Evolutionary conservation across 2,888 invertebrate genomes (phyloP).

Genomic region (Caenorhabditis sp.): DNA sequence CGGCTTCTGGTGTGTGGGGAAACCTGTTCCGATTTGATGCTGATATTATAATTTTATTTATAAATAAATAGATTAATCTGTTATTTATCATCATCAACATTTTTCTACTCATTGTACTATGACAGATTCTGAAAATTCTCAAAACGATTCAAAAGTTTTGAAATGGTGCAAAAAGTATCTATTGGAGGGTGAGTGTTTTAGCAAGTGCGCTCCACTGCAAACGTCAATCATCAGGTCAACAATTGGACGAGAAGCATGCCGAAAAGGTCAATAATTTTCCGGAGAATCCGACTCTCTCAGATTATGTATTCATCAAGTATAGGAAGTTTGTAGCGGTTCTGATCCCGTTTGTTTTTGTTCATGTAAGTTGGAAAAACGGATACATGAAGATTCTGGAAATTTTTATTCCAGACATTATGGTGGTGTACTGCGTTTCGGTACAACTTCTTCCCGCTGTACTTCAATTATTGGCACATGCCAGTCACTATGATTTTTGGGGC

Average conservation of each 20-base stretch:
- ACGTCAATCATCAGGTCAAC: constrained; percentile 57
- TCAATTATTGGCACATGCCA: constrained; percentile 79
- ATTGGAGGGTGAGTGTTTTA: constrained; percentile 26
- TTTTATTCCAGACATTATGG: constrained; percentile 63
- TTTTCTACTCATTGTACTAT: background rate
- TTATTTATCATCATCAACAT: background rate
- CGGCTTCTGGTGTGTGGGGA: too few relatives aligned
- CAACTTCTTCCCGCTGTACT: constrained; percentile 76
- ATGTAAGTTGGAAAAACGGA: constrained; percentile 30
- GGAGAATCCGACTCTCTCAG: constrained; percentile 46
- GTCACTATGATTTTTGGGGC: constrained; percentile 82
- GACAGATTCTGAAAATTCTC: background rate
- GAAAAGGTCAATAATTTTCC: constrained; percentile 49
- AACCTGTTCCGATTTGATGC: too few relatives aligned
- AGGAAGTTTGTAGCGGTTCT: constrained; percentile 72
- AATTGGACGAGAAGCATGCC: constrained; percentile 49
- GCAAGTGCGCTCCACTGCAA: background rate
- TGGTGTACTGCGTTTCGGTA: constrained; percentile 62
- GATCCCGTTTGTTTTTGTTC: constrained; percentile 69
- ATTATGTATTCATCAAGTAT: constrained; percentile 63
- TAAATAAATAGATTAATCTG: background rate
- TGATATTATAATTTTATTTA: background rate
- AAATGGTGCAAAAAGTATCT: constrained; percentile 38
- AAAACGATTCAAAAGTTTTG: background rate
- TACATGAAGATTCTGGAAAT: background rate